These are phyloP conservation scores for Microcebus ravelobensis DNA, from an alignment of 2,113 vertebrate species.

Conservation along the genomic window DNA sequence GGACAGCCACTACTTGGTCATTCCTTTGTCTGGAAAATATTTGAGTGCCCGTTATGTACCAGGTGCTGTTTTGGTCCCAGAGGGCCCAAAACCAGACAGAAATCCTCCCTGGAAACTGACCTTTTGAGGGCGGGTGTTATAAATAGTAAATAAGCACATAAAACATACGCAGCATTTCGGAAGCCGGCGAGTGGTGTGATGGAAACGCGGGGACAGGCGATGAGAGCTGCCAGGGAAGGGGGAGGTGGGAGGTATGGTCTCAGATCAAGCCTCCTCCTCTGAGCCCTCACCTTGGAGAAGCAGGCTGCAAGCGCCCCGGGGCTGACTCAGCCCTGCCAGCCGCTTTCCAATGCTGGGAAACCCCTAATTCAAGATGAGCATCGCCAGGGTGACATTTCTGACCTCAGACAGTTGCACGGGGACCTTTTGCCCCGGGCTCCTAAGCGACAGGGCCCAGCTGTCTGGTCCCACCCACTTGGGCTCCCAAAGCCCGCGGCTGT, in stretches of 20 bases:
- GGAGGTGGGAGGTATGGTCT: background rate
- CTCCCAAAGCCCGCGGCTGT: rapidly evolving
- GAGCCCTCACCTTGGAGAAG: background rate
- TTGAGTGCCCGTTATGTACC: background rate
- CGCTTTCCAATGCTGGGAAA: background rate
- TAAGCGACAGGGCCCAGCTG: background rate
- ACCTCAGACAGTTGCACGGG: background rate
- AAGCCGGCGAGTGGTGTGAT: background rate
- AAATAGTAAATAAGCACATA: rapidly evolving
- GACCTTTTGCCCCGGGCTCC: background rate
- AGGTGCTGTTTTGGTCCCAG: background rate
- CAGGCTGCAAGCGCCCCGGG: background rate
- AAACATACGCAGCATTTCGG: rapidly evolving
- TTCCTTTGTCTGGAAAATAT: background rate
- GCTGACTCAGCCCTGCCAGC: background rate
- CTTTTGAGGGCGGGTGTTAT: rapidly evolving
- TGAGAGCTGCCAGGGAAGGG: background rate
- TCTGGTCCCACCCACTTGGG: rapidly evolving
- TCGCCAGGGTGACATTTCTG: background rate
- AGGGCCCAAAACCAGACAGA: background rate
- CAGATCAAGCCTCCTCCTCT: background rate
- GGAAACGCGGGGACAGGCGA: background rate
- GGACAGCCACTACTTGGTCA: no score
- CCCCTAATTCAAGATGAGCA: background rate
- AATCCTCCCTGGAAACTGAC: background rate